These are phyloP conservation scores for Mya arenaria DNA, from an alignment of 1,140 invertebrate species.

Conservation along the genomic window DNA sequence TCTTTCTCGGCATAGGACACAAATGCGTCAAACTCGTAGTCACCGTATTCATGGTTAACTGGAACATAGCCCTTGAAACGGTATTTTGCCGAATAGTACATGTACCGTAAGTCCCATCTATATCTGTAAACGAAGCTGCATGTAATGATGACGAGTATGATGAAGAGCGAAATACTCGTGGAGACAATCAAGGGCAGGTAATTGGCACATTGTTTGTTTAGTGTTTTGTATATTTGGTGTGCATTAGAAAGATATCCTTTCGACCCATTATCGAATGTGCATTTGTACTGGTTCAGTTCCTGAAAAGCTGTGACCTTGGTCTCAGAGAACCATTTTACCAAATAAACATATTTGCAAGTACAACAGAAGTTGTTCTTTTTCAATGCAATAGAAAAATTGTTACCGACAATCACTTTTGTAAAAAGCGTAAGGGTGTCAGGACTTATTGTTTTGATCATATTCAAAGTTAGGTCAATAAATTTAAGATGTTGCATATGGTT, in stretches of 20 bases:
- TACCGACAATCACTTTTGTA: neutral
- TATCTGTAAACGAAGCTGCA: slow-evolving; percentile 21
- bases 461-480: neutral
- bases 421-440: neutral
- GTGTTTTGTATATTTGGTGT: neutral
- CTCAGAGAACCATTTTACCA: neutral
- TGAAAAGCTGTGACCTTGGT: neutral
- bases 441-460: neutral
- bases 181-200: neutral
- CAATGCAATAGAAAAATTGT: neutral
- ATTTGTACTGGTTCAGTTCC: neutral
- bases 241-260: neutral
- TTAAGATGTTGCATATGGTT: neutral
- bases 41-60: neutral
- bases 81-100: slow-evolving; percentile 34
- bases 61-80: neutral
- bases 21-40: neutral
- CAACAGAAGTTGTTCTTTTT: neutral
- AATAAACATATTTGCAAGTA: neutral
- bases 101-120: slow-evolving; percentile 49
- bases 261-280: neutral
- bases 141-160: neutral
- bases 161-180: neutral
- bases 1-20: slow-evolving; percentile 17
- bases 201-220: neutral